Conservation (phyloP, 92 coral and sea anemone genomes). For the Desmophyllum pertusum region DNA sequence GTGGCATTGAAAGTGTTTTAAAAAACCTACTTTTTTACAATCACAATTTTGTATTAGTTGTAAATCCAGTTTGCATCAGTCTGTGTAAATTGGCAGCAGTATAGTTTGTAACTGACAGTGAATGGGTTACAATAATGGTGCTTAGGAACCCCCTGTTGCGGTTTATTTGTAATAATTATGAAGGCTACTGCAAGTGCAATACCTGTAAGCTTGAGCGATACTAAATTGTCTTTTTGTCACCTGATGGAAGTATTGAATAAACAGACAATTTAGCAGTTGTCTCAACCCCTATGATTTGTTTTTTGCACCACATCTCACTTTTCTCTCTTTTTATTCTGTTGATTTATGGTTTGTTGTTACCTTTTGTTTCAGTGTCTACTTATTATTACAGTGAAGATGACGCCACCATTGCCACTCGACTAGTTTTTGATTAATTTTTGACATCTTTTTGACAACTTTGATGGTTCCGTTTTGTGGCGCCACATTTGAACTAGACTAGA, state of each 20-base stretch:
- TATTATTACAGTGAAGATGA: too few relatives aligned
- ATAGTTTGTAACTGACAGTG: conserved; percentile 28
- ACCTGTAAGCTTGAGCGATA: conserved; percentile 29
- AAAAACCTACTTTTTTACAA: conserved; percentile 49
- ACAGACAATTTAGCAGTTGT: conserved; percentile 40
- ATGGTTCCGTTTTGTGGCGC: too few relatives aligned
- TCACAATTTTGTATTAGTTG: conserved; percentile 41
- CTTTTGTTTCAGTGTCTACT: background rate
- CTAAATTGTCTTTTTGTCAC: conserved; percentile 41
- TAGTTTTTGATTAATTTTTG: too few relatives aligned
- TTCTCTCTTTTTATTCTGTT: background rate
- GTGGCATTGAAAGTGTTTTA: conserved; percentile 19
- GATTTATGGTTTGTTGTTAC: background rate
- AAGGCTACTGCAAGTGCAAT: conserved; percentile 31
- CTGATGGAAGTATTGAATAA: conserved; percentile 13
- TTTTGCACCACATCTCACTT: background rate
- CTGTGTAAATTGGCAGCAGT: conserved; percentile 13
- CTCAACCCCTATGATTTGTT: background rate
- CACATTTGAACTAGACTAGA: too few relatives aligned
- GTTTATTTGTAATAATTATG: conserved; percentile 18
- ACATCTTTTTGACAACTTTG: too few relatives aligned
- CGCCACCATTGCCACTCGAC: too few relatives aligned
- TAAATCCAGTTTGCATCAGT: conserved; percentile 15
- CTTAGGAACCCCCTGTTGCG: conserved; percentile 6
- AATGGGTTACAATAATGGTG: conserved; percentile 8